Percentiles rank a stretch among this genome's conserved stretches.
phyloP scores from a whole-genome alignment of 1,140 invertebrate species.

The Drosophila punjabiensis region DNA sequence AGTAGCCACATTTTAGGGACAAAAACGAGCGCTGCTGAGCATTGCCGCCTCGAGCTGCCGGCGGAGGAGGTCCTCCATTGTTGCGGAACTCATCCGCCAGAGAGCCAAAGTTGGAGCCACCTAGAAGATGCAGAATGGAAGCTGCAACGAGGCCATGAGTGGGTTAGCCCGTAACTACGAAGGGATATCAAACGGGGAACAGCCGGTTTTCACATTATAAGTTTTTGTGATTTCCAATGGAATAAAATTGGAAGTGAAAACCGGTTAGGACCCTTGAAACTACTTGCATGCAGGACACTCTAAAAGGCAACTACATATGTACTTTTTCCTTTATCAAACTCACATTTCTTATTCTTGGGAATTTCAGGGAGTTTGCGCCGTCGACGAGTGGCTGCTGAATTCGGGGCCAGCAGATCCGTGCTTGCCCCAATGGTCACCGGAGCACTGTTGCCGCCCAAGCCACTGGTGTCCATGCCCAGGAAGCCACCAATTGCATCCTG shows the following conservation, averaged over 20 bases:
- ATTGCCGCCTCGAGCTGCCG: constrained; percentile 30
- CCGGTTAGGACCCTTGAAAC: neutral
- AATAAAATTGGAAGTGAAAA: neutral
- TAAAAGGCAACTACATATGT: constrained; percentile 3
- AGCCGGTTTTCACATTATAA: neutral
- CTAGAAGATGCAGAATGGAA: constrained; percentile 85
- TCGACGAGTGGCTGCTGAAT: constrained; percentile 86
- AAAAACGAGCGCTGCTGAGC: constrained; percentile 88
- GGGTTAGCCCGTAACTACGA: constrained; percentile 66
- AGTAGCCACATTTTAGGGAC: constrained; percentile 91
- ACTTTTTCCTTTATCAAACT: constrained; percentile 54
- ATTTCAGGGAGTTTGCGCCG: constrained; percentile 94
- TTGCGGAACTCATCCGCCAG: constrained; percentile 90
- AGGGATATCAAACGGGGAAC: constrained; percentile 9
- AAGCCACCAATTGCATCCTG: constrained; percentile 81
- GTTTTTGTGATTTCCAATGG: neutral
- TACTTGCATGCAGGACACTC: constrained; percentile 10
- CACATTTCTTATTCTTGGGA: constrained; percentile 94
- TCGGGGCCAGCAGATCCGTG: constrained; percentile 63
- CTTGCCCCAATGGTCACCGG: constrained; percentile 61
- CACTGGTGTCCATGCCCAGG: constrained; percentile 61
- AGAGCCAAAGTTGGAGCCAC: constrained; percentile 78
- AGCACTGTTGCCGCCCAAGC: constrained; percentile 30
- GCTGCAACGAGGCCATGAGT: constrained; percentile 79
- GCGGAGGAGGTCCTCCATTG: constrained; percentile 21